Percentiles rank a stretch among this genome's conserved stretches.
Conservation (phyloP, 92 coral and sea anemone genomes). For the Palythoa grandiflora region DNA sequence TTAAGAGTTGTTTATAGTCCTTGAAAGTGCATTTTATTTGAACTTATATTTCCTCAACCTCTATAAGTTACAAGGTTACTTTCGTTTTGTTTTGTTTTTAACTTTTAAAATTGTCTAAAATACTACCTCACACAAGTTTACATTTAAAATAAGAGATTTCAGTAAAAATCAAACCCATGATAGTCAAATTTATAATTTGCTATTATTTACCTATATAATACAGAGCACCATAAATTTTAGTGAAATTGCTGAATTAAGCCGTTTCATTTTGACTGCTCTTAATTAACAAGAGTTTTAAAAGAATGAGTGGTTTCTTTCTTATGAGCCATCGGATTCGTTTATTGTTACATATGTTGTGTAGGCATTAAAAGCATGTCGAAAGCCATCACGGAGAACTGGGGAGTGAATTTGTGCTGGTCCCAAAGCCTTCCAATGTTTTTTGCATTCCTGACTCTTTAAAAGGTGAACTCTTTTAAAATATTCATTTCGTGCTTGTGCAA, state of each 20-base stretch:
- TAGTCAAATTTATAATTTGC: no score
- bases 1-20: no score
- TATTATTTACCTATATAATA: no score
- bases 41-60: no score
- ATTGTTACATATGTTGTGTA: slow-evolving; percentile 79
- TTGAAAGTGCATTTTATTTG: no score
- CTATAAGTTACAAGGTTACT: no score
- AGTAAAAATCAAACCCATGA: no score
- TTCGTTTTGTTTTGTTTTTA: no score
- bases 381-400: slow-evolving; percentile 78
- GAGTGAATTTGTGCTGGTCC: slow-evolving; percentile 81
- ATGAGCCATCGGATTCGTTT: background rate
- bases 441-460: slow-evolving; percentile 78
- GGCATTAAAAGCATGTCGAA: slow-evolving; percentile 88
- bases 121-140: no score
- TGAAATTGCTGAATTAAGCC: background rate
- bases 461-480: slow-evolving; percentile 77
- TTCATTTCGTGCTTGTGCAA: slow-evolving; percentile 74
- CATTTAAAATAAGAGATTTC: no score
- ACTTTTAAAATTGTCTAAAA: no score
- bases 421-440: slow-evolving; percentile 87
- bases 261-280: background rate
- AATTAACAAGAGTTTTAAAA: background rate
- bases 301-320: background rate
- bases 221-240: no score